Percentiles rank a stretch among this genome's conserved stretches.
Conservation (phyloP, 2,797 vertebrate species). For the Micrastur ruficollis region DNA sequence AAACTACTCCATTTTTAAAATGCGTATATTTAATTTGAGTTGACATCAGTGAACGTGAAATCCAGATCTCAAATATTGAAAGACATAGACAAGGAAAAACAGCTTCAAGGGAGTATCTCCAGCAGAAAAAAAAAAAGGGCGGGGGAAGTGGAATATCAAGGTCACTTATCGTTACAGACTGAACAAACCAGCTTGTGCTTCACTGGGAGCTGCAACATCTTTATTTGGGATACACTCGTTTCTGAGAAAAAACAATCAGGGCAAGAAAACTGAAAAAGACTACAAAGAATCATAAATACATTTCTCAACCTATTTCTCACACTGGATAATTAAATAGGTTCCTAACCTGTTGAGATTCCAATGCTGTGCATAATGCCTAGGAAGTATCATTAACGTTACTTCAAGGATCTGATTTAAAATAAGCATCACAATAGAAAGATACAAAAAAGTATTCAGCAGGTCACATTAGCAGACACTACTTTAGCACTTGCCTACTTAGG, state of each 20-base stretch:
- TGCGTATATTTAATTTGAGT: not conserved
- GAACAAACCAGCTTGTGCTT: not conserved
- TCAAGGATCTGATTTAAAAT: not conserved
- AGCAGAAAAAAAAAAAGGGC: not conserved
- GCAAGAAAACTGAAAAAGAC: not conserved
- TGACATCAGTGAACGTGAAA: not conserved
- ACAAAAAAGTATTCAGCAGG: not conserved
- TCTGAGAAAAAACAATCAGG: not conserved
- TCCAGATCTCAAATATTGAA: not conserved
- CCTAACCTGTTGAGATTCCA: not conserved
- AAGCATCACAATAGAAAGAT: not conserved
- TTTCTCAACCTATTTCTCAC: conserved; percentile 8
- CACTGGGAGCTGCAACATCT: not conserved
- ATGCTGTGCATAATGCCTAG: not conserved
- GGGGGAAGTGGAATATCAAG: not conserved
- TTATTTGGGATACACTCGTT: not conserved
- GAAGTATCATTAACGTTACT: not conserved
- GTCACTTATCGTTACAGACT: not conserved
- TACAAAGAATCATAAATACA: not conserved
- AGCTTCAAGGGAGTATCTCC: not conserved
- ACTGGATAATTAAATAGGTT: not conserved
- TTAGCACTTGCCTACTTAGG: not conserved
- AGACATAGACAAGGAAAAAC: not conserved
- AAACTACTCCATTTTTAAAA: not conserved
- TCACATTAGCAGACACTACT: not conserved